These are phyloP conservation scores for Dasypolia templi DNA, from an alignment of 2,888 invertebrate species.

Conservation along the genomic window DNA sequence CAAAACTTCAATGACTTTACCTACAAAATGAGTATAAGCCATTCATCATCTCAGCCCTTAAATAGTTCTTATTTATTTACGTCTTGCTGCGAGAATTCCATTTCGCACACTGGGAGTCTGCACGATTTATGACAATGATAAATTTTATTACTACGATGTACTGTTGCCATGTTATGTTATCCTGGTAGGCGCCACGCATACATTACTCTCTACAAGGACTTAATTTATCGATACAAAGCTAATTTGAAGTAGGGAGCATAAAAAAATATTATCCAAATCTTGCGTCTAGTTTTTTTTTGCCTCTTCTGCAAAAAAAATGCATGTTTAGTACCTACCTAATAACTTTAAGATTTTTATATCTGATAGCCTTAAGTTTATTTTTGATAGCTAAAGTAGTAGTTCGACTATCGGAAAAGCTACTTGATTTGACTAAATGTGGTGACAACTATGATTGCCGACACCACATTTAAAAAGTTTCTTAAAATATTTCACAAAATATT, in stretches of 20 bases:
- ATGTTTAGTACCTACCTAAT: neutral
- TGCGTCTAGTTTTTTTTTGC: neutral
- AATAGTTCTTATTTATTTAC: constrained; percentile 50
- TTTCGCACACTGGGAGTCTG: constrained; percentile 39
- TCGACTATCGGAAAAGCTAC: neutral
- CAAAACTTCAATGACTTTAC: constrained; percentile 41
- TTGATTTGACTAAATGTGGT: neutral
- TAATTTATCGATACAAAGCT: constrained; percentile 40
- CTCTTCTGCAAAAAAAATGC: neutral
- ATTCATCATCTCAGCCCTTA: constrained; percentile 44
- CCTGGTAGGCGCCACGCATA: constrained; percentile 35
- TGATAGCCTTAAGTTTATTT: neutral
- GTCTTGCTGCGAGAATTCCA: constrained; percentile 35
- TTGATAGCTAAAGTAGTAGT: neutral
- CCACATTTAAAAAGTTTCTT: neutral
- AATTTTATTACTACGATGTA: constrained; percentile 61
- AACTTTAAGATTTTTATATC: neutral
- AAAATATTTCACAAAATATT: neutral
- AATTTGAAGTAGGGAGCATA: constrained; percentile 1
- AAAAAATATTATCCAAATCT: neutral
- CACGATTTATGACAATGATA: constrained; percentile 64
- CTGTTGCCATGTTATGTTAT: constrained; percentile 47
- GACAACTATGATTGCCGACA: neutral
- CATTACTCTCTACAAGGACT: constrained; percentile 30
- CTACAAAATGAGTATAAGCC: constrained; percentile 20